Conservation (phyloP, 2,888 invertebrate species). For the Pecten maximus region DNA sequence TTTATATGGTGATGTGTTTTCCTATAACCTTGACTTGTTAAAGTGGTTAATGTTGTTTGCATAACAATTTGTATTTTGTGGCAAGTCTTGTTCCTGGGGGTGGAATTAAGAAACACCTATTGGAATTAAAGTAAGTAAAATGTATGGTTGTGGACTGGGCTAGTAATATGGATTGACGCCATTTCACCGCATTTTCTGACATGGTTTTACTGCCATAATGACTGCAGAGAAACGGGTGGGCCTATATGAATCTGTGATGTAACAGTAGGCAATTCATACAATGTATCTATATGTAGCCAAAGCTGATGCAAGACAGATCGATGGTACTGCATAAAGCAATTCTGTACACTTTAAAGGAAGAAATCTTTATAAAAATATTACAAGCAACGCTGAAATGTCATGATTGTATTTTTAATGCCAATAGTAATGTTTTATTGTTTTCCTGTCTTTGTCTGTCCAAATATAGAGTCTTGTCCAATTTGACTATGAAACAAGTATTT, state of each 20-base stretch:
- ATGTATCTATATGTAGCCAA: background rate
- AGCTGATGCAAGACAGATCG: background rate
- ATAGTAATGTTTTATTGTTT: no score
- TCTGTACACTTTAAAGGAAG: background rate
- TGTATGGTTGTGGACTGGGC: background rate
- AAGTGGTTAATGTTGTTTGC: background rate
- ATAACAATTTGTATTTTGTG: slow-evolving; percentile 23
- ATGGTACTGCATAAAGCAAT: background rate
- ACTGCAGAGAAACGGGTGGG: background rate
- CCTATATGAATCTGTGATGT: background rate
- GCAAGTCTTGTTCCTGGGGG: background rate
- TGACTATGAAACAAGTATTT: no score
- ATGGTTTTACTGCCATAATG: background rate
- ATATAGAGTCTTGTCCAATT: no score
- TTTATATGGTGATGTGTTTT: background rate
- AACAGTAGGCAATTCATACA: background rate
- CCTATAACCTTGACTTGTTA: slow-evolving; percentile 11
- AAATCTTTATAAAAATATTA: no score
- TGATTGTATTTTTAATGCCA: no score
- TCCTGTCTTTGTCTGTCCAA: no score
- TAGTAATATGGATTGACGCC: background rate
- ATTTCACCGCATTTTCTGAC: background rate
- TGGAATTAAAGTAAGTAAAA: background rate
- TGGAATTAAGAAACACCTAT: background rate
- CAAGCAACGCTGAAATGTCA: background rate